Base-by-base conservation (phyloP, 2,888 invertebrate species). In the Pristionchus mayeri region DNA sequence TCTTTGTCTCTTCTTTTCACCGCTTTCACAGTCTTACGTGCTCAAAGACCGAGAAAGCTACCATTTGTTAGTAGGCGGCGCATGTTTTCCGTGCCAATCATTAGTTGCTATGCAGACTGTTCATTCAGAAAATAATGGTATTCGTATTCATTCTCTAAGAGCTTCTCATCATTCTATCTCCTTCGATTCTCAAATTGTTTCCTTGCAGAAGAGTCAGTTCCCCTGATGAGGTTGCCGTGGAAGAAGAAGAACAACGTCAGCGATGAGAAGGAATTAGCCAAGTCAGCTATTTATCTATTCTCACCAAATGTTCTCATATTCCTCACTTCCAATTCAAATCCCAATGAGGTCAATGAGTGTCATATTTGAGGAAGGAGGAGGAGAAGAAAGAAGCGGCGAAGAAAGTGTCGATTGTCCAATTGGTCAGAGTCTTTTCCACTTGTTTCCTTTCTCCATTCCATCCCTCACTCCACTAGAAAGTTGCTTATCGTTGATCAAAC, bases 391-490 rank as follows among this genome's bases (percentile, higher is more conserved):
- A 71, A 16, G 85, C 83, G 3, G 83, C 84, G 50, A 86, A 86
- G 75, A 88, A 87, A 52, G 87, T 87, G n/a, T 88, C 88, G 30
- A 86, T 89, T n/a, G 84, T 88, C 57, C 88, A 88, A 85, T 80
- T 89, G 67, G 86, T 86, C 30, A 83, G 84, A 21, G 9, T 30
- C 2, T 48, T 34, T 24, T 71, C 44, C 44, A 24, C 16, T 30
- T 48, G 30, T 50, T 30, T 50, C 48, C 7, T 27, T 30, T 18
- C 2, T 34, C 44, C 7, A 9, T 44, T 44, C 21, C 18, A 18
- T 24, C 34, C n/a, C n/a, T n/a, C 37, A 13, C 18, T 13, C 30
- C 34, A 9, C 34, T 27, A 78, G 78, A 50, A 13, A 78, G 9
- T 48, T 24, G 21, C 71, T 71, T 44, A 71, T 71, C 71, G 24